A percentile compares a stretch with the other conserved stretches of the same genome.
These are phyloP conservation scores for Monodelphis domestica DNA, from an alignment of 2,797 vertebrate genomes.

Conservation along the genomic window DNA sequence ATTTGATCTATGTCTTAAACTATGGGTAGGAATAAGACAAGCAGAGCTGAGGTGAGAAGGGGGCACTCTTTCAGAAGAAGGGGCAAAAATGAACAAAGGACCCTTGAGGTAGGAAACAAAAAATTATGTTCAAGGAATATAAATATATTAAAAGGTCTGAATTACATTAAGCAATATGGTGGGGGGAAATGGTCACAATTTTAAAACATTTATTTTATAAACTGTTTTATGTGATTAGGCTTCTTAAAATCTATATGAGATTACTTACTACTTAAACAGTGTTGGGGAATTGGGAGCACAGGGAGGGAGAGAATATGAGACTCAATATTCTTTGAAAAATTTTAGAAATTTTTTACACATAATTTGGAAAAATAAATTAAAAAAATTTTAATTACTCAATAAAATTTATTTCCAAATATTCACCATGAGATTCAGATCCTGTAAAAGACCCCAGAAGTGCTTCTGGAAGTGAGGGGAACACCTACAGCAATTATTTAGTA, in stretches of 20 bases:
- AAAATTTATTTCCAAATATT: neutral
- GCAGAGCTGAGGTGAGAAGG: neutral
- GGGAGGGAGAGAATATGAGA: too few relatives aligned
- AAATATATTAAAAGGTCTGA: neutral
- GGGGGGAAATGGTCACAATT: neutral
- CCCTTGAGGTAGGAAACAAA: neutral
- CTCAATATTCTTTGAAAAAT: too few relatives aligned
- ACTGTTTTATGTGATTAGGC: too few relatives aligned
- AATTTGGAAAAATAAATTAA: too few relatives aligned
- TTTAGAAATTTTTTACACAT: too few relatives aligned
- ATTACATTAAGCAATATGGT: neutral
- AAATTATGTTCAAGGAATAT: neutral
- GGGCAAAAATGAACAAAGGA: neutral
- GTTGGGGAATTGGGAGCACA: too few relatives aligned
- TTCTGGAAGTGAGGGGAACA: neutral
- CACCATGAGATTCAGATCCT: too few relatives aligned
- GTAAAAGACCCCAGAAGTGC: neutral
- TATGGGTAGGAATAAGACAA: neutral
- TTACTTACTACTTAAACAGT: too few relatives aligned
- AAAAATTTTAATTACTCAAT: too few relatives aligned
- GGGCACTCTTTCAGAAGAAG: neutral
- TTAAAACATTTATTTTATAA: too few relatives aligned
- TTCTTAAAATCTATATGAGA: too few relatives aligned
- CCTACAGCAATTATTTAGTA: neutral
- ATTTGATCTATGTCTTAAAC: neutral